Evolutionary conservation across 2,888 invertebrate genomes (phyloP).

Genomic region (Leptopilina syphax): DNA sequence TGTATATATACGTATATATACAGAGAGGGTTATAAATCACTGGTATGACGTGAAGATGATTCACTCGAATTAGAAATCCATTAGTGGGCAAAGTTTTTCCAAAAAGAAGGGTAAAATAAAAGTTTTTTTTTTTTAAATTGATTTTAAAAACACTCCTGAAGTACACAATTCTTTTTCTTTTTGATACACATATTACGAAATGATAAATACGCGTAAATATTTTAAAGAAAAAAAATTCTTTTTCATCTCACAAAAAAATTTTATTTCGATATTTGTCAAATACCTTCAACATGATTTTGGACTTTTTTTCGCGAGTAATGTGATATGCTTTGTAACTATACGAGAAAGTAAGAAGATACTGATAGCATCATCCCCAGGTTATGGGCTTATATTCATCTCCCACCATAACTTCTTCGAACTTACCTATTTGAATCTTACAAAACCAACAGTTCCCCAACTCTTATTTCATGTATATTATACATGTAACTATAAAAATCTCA

Average conservation of each 20-base stretch:
- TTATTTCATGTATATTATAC: no score
- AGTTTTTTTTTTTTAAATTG: not conserved
- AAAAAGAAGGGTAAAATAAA: no score
- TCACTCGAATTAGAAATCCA: no score
- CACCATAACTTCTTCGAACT: conserved; percentile 61
- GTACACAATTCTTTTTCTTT: conserved; percentile 39
- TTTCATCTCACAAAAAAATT: no score
- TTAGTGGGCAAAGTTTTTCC: no score
- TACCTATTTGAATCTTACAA: conserved; percentile 49
- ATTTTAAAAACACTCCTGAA: not conserved
- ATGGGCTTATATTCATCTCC: conserved; percentile 76
- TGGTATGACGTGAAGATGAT: no score
- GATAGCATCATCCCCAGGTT: conserved; percentile 74
- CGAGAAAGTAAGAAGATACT: conserved; percentile 74
- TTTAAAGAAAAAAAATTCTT: no score
- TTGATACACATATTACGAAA: conserved; percentile 7
- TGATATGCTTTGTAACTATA: conserved; percentile 58
- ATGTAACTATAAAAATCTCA: no score
- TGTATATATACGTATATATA: no score
- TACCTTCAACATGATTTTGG: conserved; percentile 70
- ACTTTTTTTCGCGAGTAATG: conserved; percentile 53
- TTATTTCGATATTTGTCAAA: no score
- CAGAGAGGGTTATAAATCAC: no score
- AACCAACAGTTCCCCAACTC: conserved; percentile 25
- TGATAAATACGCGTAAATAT: no score